Evolutionary conservation across 1,140 invertebrate species (phyloP), one percentile per base, ranked within the genome.

Genomic region (Mycetomoellerius zeteki): DNA sequence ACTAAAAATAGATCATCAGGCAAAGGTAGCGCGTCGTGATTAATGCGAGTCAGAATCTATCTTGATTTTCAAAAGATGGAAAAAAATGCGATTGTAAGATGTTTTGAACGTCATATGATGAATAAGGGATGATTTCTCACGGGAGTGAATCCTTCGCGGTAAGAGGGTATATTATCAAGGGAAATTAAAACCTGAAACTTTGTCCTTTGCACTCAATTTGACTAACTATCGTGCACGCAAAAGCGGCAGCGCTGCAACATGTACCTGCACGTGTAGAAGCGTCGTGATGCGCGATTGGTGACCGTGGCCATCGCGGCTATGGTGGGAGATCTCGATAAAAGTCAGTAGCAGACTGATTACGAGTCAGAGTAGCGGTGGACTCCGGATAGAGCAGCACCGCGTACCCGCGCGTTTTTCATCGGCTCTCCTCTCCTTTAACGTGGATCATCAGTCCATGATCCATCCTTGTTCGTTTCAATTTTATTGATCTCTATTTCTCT

Each of bases 261-360:
- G 24, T 60, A 30, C 33, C 37, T 73, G n/a, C 67, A 60, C 54
- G 54, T 82, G 67, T 75, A 60, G 69, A n/a, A 75, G 37, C 80
- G 54, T 27, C 37, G 54, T 56, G 30, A 47, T 58, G 67, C 76
- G 47, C 52, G 65, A 47, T 43, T 69, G 56, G 21, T 43, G 76
- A 73, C 50, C 64, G 87, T 89, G 85, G 78, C 73, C 21, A 85
- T 85, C 73, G 75, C 62, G 72, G 1, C 14, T 30, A 71, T 93
- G 93, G 94, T 94, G 94, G 94, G 94, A 92, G 94, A 88, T 82
- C 87, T 92, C 91, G 86, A 94, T 94, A 95, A 94, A 95, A 95
- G 94, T 93, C 94, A 93, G 90, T 93, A 88, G 88, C 92, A 92
- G 91, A 93, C 93, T 93, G 94, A 94, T 95, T 93, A 92, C 92